phyloP scores from a whole-genome alignment of 1,140 invertebrate species.

The Drosophila teissieri region DNA sequence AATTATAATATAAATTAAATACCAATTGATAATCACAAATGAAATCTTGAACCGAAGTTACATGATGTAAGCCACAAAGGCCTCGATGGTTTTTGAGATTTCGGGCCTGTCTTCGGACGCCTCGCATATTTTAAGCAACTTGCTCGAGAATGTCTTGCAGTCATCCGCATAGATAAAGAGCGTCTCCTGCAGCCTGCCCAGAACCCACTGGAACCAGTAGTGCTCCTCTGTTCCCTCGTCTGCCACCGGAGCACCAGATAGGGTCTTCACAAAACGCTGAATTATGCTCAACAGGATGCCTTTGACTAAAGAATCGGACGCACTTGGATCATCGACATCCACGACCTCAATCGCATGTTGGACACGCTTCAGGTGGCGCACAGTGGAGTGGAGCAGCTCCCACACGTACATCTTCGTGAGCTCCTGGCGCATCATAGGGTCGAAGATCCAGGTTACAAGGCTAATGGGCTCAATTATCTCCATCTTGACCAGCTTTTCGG shows the following conservation, averaged over 20 bases:
- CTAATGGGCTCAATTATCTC: slow-evolving; percentile 15
- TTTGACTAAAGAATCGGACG: neutral
- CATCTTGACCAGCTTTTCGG: slow-evolving; percentile 36
- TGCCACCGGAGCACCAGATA: slow-evolving; percentile 2
- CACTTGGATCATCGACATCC: neutral
- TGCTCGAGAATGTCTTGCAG: slow-evolving; percentile 6
- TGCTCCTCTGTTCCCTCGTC: slow-evolving; percentile 1
- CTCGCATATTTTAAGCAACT: slow-evolving; percentile 13
- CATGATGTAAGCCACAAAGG: slow-evolving; percentile 29
- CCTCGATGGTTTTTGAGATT: slow-evolving; percentile 19
- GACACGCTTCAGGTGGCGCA: slow-evolving; percentile 30
- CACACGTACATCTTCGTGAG: slow-evolving; percentile 56
- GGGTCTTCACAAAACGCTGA: slow-evolving; percentile 2
- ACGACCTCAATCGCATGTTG: neutral
- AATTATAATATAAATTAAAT: too few species aligned
- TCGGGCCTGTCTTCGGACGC: slow-evolving; percentile 10
- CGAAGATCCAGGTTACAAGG: slow-evolving; percentile 47
- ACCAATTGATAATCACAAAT: too few species aligned
- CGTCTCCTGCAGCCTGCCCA: slow-evolving; percentile 39
- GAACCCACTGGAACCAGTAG: slow-evolving; percentile 52
- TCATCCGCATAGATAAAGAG: slow-evolving; percentile 44
- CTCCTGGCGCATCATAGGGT: slow-evolving; percentile 19
- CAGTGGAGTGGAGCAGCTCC: slow-evolving; percentile 43
- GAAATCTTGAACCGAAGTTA: neutral
- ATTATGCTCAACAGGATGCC: slow-evolving; percentile 31